Evolutionary conservation across 2,113 vertebrate genomes (phyloP), one percentile per base, ranked within the genome.

Genomic region (Amazona vittata): DNA sequence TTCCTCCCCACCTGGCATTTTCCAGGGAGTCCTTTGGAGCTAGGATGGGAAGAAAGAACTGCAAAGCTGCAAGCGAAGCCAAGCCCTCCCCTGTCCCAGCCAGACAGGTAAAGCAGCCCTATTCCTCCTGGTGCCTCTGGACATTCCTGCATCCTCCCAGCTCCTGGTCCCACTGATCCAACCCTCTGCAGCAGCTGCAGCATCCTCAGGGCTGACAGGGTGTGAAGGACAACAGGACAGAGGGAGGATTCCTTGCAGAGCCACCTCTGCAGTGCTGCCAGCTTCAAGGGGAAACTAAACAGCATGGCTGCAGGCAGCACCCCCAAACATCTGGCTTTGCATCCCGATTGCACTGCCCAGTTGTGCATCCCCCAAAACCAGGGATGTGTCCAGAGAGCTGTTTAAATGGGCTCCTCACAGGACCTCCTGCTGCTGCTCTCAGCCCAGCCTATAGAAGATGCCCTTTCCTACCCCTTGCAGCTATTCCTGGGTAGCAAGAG

Each of bases 1-100:
- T 5, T 2, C 3, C 2, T 2, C 0, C 7, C 26, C 20, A 24
- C 33, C 2, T 33, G 57, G 29, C 21, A 16, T 87, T 85, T 89
- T 71, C n/a, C 79, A 76, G 59, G 16, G 37, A 83, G 20, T 39
- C 24, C 15, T 68, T 87, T 46, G 37, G 20, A 60, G 19, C 18
- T 22, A 9, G 68, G 53, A 93, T 19, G 9, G 43, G 29, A 68
- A 86, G 55, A 47, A 83, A 67, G 29, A 77, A 11, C 33, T 57
- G 53, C 71, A 28, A 33, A 52, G 57, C 41, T 88, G 35, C 39
- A 21, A 63, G 50, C 47, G 39, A 50, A 88, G 31, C 65, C 52
- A 31, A 90, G 29, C 28, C 49, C 7, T 85, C 13, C 21, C 29
- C n/a, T 85, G 35, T 15, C 47, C 74, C 63, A 82, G 43, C 3